These are phyloP conservation scores for Festucalex cinctus DNA, from an alignment of 2,113 vertebrate genomes.

Conservation along the genomic window DNA sequence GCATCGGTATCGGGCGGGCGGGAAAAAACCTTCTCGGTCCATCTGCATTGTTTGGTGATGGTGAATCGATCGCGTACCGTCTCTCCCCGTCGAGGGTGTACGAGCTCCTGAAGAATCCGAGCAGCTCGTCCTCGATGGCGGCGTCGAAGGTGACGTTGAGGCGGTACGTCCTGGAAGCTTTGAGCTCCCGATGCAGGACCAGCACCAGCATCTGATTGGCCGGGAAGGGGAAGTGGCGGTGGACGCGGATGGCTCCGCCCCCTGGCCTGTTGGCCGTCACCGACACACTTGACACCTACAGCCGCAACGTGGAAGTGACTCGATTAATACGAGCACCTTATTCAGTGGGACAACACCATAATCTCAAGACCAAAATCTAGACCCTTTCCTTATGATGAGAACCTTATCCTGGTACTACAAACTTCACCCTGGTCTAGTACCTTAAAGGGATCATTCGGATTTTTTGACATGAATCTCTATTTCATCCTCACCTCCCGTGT, in stretches of 20 bases:
- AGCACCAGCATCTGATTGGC: slow-evolving; percentile 87
- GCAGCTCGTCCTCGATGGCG: slow-evolving; percentile 89
- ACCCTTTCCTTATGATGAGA: too few relatives aligned
- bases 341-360: too few relatives aligned
- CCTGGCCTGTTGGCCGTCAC: slow-evolving; percentile 78
- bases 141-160: slow-evolving; percentile 87
- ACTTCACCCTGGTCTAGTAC: too few relatives aligned
- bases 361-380: too few relatives aligned
- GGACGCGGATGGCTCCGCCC: slow-evolving; percentile 80
- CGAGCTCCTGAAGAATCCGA: slow-evolving; percentile 94
- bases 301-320: background rate
- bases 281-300: slow-evolving; percentile 78
- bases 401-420: too few relatives aligned
- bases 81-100: slow-evolving; percentile 85
- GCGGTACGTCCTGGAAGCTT: slow-evolving; percentile 82
- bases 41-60: too few relatives aligned
- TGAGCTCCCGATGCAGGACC: slow-evolving; percentile 85
- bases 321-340: background rate
- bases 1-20: too few relatives aligned
- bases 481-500: too few relatives aligned
- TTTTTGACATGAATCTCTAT: too few relatives aligned
- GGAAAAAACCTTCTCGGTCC: too few relatives aligned
- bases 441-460: too few relatives aligned
- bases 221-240: slow-evolving; percentile 82
- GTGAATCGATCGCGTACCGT: slow-evolving; percentile 67